Evolutionary conservation across 2,113 vertebrate species (phyloP).

Genomic region (Hyaena hyaena): DNA sequence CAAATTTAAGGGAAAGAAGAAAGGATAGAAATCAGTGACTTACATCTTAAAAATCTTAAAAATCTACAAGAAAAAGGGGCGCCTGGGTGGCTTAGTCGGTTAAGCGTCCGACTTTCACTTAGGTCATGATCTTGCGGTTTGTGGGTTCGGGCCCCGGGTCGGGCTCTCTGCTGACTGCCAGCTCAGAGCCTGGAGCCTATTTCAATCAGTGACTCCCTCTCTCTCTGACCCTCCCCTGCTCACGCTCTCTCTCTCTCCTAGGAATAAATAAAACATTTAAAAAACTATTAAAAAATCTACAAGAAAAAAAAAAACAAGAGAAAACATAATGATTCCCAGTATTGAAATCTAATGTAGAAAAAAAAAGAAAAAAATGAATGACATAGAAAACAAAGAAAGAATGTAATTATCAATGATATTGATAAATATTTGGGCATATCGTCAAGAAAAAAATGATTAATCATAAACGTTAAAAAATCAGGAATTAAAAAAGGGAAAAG

Average conservation of each 20-base stretch:
- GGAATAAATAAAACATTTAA: too few species aligned
- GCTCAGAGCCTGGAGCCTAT: too few species aligned
- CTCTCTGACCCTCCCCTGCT: too few species aligned
- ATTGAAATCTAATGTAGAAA: not conserved
- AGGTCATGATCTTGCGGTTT: too few species aligned
- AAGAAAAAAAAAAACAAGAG: not conserved
- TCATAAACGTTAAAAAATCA: not conserved
- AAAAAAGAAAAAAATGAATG: not conserved
- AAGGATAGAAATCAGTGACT: not conserved
- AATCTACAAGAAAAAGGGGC: not conserved
- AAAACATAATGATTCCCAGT: not conserved
- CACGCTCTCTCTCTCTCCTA: too few species aligned
- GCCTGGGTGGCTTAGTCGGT: too few species aligned
- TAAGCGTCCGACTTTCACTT: too few species aligned
- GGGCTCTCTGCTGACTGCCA: too few species aligned
- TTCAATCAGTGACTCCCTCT: too few species aligned
- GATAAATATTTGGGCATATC: not conserved
- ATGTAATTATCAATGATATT: not conserved
- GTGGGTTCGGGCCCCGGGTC: too few species aligned
- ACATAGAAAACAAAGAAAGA: not conserved
- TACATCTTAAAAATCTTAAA: not conserved
- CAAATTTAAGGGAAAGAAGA: not conserved
- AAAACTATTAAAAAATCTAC: too few species aligned
- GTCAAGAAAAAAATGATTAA: not conserved
- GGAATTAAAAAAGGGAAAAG: not conserved